Evolutionary conservation across 2,888 invertebrate genomes (phyloP).

Genomic region (Leptogaster cylindrica): DNA sequence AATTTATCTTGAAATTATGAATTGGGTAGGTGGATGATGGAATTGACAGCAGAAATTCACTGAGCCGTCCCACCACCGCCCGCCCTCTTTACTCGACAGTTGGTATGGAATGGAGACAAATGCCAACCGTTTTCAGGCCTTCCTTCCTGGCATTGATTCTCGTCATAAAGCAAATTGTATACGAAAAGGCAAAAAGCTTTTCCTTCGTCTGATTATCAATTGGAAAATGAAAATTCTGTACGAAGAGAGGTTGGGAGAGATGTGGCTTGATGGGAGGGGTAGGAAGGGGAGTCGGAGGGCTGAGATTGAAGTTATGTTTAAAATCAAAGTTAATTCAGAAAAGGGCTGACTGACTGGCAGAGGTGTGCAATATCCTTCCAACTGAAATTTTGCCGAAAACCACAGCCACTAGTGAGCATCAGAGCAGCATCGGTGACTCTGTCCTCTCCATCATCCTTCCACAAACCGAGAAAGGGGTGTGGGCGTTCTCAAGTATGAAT

Average conservation of each 20-base stretch:
- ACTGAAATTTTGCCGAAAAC: constrained; percentile 25
- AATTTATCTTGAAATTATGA: constrained; percentile 33
- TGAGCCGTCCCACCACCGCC: background rate
- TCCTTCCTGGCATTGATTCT: constrained; percentile 23
- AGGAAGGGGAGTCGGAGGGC: background rate
- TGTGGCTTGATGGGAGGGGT: background rate
- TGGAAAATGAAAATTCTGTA: constrained; percentile 27
- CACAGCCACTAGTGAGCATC: background rate
- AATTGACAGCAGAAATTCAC: constrained; percentile 24
- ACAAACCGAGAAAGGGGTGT: background rate
- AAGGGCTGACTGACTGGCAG: constrained; percentile 24
- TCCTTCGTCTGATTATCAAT: constrained; percentile 38
- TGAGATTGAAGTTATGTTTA: background rate
- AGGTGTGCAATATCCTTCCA: constrained; percentile 20
- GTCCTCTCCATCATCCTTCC: background rate
- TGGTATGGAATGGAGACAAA: constrained; percentile 27
- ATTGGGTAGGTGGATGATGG: constrained; percentile 24
- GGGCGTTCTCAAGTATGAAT: constrained; percentile 8
- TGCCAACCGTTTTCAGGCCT: constrained; percentile 25
- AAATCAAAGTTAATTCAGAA: constrained; percentile 32
- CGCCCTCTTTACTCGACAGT: constrained; percentile 6
- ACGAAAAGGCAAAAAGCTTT: constrained; percentile 37
- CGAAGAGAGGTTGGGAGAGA: background rate
- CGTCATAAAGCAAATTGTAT: constrained; percentile 36
- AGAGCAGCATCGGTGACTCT: background rate